A percentile compares a stretch with the other conserved stretches of the same genome.
Conservation (phyloP, 1,140 invertebrate species). For the Heliconius melpomene region DNA sequence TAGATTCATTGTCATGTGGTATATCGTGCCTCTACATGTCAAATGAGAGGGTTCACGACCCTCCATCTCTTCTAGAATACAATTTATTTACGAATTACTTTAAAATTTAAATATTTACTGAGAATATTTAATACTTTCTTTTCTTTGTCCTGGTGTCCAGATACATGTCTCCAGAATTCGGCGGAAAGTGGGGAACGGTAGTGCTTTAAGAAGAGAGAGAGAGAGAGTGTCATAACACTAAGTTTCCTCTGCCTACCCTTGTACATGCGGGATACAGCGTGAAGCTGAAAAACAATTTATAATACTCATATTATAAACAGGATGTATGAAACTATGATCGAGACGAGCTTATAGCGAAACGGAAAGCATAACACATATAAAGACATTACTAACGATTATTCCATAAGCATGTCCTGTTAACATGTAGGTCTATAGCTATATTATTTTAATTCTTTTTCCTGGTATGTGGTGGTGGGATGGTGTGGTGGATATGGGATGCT, state of each 20-base stretch:
- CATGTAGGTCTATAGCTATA: constrained; percentile 10
- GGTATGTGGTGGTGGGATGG: background rate
- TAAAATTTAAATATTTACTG: background rate
- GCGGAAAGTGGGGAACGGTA: no score
- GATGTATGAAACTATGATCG: background rate
- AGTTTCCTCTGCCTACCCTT: no score
- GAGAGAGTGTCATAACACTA: no score
- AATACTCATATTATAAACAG: background rate
- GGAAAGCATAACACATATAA: constrained; percentile 1
- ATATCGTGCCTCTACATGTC: constrained; percentile 14
- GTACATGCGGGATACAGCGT: no score
- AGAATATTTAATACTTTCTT: background rate
- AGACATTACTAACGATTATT: constrained; percentile 10
- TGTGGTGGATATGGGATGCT: constrained; percentile 40
- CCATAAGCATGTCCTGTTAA: constrained; percentile 20
- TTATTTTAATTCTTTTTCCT: constrained; percentile 35
- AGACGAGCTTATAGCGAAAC: background rate
- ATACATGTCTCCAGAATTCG: no score
- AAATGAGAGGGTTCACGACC: constrained; percentile 26
- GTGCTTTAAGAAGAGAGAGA: no score
- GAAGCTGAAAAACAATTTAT: background rate
- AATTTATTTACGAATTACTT: background rate
- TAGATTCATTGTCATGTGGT: constrained; percentile 58
- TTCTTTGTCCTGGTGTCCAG: background rate
- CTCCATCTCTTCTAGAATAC: background rate